Conservation (phyloP, 1,140 invertebrate genomes). For the Spodoptera frugiperda region DNA sequence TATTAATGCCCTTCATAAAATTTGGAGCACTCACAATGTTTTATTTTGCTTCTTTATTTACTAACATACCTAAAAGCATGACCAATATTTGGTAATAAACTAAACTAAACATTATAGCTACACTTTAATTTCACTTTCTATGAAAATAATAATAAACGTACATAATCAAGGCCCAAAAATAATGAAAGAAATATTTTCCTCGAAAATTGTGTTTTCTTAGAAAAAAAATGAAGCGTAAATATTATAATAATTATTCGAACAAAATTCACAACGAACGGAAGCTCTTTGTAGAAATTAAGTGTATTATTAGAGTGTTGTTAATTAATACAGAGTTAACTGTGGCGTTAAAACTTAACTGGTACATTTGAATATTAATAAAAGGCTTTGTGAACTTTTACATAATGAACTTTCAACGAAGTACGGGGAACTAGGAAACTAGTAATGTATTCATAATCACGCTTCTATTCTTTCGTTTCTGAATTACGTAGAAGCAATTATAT, state of each 20-base stretch:
- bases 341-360: slow-evolving; percentile 38
- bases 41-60: too few relatives aligned
- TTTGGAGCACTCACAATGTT: too few relatives aligned
- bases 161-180: background rate
- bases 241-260: background rate
- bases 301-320: background rate
- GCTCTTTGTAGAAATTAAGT: too few relatives aligned
- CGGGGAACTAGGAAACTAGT: slow-evolving; percentile 30
- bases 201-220: too few relatives aligned
- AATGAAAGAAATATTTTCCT: background rate
- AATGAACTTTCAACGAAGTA: slow-evolving; percentile 5
- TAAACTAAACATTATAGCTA: too few relatives aligned
- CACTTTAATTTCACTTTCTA: background rate
- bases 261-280: background rate
- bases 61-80: too few relatives aligned
- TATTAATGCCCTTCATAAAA: too few relatives aligned
- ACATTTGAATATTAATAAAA: slow-evolving; percentile 41
- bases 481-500: background rate
- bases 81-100: too few relatives aligned
- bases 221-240: background rate
- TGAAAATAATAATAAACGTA: too few relatives aligned
- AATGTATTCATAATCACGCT: slow-evolving; percentile 58
- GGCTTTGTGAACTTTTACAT: slow-evolving; percentile 36
- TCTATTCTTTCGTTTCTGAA: slow-evolving; percentile 46
- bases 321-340: slow-evolving; percentile 6